These are phyloP conservation scores for Aphyosemion australe DNA, from an alignment of 2,113 vertebrate species.

Conservation along the genomic window DNA sequence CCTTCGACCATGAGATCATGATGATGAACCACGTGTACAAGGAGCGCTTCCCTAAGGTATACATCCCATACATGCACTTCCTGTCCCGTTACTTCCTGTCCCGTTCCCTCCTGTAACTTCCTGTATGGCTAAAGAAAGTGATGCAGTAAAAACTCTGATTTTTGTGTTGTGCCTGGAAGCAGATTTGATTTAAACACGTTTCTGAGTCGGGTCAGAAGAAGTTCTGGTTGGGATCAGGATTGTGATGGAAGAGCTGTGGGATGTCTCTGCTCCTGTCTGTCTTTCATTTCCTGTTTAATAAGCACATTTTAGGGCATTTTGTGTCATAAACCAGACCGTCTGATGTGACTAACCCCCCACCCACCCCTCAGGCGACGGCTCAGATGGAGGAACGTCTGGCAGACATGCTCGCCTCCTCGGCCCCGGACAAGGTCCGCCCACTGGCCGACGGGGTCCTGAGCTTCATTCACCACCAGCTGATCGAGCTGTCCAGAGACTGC, in stretches of 20 bases:
- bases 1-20: slow-evolving; percentile 97
- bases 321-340: neutral
- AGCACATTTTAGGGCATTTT: neutral
- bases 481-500: slow-evolving; percentile 94
- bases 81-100: too few species aligned
- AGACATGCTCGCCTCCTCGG: slow-evolving; percentile 87
- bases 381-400: slow-evolving; percentile 96
- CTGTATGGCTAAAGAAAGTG: too few species aligned
- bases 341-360: slow-evolving; percentile 8
- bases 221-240: too few species aligned
- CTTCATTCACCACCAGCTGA: slow-evolving; percentile 98
- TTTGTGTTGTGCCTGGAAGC: too few species aligned
- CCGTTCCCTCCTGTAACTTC: too few species aligned
- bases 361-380: slow-evolving; percentile 85
- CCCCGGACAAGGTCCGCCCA: slow-evolving; percentile 87
- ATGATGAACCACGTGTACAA: slow-evolving; percentile 99
- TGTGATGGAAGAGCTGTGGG: too few species aligned
- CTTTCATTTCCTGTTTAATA: neutral
- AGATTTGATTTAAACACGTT: too few species aligned
- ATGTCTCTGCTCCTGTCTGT: too few species aligned
- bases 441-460: slow-evolving; percentile 94
- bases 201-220: too few species aligned
- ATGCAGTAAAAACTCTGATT: too few species aligned
- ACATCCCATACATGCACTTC: slow-evolving; percentile 15
- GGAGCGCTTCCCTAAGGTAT: slow-evolving; percentile 98